phyloP scores from a whole-genome alignment of 1,140 invertebrate species.

The Drosophila tsacasi region DNA sequence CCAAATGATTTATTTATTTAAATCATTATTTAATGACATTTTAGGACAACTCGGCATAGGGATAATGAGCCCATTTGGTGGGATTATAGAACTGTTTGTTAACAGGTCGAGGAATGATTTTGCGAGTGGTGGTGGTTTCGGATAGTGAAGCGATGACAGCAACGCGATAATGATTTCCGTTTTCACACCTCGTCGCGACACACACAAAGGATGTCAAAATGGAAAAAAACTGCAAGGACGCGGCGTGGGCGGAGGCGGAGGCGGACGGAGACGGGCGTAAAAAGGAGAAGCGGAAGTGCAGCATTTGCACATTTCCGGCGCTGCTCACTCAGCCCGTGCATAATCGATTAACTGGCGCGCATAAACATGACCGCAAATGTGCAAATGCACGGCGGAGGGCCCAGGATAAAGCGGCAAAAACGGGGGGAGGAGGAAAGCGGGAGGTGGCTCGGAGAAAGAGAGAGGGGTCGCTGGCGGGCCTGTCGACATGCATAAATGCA shows the following conservation, averaged over 20 bases:
- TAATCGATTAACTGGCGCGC: slow-evolving; percentile 80
- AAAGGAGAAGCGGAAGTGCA: slow-evolving; percentile 58
- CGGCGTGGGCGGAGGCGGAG: background rate
- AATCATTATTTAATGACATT: background rate
- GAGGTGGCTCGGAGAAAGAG: background rate
- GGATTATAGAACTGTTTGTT: slow-evolving; percentile 2
- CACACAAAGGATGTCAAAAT: slow-evolving; percentile 43
- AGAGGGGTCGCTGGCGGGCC: slow-evolving; percentile 7
- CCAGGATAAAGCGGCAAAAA: slow-evolving; percentile 4
- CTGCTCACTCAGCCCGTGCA: slow-evolving; percentile 79
- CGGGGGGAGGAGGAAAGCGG: background rate
- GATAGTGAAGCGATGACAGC: slow-evolving; percentile 32
- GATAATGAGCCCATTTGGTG: background rate
- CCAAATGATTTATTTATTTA: background rate
- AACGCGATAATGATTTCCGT: slow-evolving; percentile 63
- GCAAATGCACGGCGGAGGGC: slow-evolving; percentile 53
- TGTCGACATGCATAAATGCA: slow-evolving; percentile 76
- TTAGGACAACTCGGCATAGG: background rate
- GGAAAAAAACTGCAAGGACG: slow-evolving; percentile 33
- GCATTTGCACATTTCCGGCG: slow-evolving; percentile 80
- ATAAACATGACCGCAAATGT: slow-evolving; percentile 83
- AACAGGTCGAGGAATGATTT: background rate
- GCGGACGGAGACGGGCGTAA: background rate
- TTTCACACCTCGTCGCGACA: slow-evolving; percentile 55
- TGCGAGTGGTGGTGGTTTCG: background rate